phyloP scores from a whole-genome alignment of 2,797 vertebrate genomes.

The Oophaga sylvatica region DNA sequence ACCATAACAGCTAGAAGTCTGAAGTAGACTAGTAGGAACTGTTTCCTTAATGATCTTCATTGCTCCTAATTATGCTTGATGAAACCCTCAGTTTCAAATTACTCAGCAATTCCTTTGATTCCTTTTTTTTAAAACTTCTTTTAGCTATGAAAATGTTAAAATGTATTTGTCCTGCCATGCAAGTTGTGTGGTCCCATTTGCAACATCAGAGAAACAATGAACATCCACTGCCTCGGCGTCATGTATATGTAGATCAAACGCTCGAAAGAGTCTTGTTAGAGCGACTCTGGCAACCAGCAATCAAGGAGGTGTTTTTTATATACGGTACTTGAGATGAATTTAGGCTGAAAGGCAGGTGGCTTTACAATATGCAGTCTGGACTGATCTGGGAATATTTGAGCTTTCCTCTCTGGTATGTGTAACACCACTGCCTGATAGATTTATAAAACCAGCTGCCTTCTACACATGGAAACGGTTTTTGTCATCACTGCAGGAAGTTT shows the following conservation, averaged over 20 bases:
- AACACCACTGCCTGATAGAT: conserved; percentile 37
- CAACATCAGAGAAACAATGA: conserved; percentile 60
- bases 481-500: conserved; percentile 41
- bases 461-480: conserved; percentile 56
- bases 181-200: conserved; percentile 61
- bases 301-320: conserved; percentile 35
- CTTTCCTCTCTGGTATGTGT: not conserved
- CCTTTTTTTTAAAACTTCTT: not conserved
- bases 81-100: conserved; percentile 45
- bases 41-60: conserved; percentile 13
- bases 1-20: conserved; percentile 30
- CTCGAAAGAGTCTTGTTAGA: not conserved
- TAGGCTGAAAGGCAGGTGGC: conserved; percentile 44
- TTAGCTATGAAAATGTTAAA: conserved; percentile 41
- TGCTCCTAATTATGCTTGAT: conserved; percentile 46
- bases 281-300: conserved; percentile 28
- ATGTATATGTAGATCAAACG: conserved; percentile 40
- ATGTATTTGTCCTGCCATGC: conserved; percentile 46
- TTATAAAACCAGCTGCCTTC: conserved; percentile 48
- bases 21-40: conserved; percentile 28
- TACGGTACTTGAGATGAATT: conserved; percentile 24
- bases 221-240: not conserved
- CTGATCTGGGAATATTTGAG: not conserved
- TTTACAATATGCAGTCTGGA: conserved; percentile 16
- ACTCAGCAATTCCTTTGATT: conserved; percentile 54